Percentiles rank a stretch among this genome's conserved stretches.
Evolutionary conservation across 1,140 invertebrate genomes (phyloP).

Genomic region (Drosophila subpulchrella): DNA sequence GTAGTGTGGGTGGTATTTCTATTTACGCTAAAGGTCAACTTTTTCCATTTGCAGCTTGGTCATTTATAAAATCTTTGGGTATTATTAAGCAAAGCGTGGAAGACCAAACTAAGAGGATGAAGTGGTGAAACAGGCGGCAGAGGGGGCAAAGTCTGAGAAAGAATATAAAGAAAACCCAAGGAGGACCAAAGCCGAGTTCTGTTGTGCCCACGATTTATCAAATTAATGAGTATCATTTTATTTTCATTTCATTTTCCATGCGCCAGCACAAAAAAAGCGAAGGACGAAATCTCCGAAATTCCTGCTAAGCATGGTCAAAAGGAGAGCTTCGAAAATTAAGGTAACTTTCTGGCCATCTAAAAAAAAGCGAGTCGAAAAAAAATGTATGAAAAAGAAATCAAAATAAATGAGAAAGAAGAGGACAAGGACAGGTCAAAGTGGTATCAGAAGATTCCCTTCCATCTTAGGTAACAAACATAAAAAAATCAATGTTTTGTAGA

Average conservation of each 20-base stretch:
- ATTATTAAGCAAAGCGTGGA: conserved; percentile 41
- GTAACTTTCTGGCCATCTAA: conserved; percentile 50
- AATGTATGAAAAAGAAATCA: conserved; percentile 47
- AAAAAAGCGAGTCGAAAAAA: conserved; percentile 15
- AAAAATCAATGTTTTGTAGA: background rate
- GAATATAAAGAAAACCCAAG: conserved; percentile 42
- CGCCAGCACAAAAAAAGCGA: conserved; percentile 53
- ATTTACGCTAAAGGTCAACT: conserved; percentile 73
- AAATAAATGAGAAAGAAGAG: conserved; percentile 53
- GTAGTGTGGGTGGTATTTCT: conserved; percentile 25
- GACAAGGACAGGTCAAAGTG: conserved; percentile 58
- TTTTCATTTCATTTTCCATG: conserved; percentile 83
- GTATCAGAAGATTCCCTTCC: conserved; percentile 16
- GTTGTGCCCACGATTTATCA: conserved; percentile 76
- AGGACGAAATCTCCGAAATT: conserved; percentile 44
- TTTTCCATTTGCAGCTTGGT: conserved; percentile 71
- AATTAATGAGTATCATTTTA: conserved; percentile 83
- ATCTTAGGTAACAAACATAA: conserved; percentile 10
- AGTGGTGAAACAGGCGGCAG: background rate
- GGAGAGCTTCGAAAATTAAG: conserved; percentile 56
- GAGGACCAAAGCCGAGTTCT: conserved; percentile 42
- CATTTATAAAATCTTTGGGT: conserved; percentile 62
- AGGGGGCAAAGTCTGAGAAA: conserved; percentile 15
- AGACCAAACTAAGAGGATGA: conserved; percentile 15
- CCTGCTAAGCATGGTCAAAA: conserved; percentile 32